Evolutionary conservation across 2,888 invertebrate species (phyloP).

Genomic region (Phyto melanocephala): DNA sequence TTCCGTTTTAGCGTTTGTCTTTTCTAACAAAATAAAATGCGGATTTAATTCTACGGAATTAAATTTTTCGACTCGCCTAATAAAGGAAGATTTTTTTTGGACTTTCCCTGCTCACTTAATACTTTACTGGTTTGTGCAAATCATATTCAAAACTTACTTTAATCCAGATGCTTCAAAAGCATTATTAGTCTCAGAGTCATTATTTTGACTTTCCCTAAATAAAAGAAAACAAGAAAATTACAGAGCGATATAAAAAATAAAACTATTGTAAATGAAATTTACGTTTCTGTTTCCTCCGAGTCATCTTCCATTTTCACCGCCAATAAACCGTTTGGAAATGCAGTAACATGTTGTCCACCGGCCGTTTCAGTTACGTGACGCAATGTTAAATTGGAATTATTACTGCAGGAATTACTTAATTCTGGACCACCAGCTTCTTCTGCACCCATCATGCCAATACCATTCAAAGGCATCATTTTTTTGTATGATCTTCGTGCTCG

Average conservation of each 20-base stretch:
- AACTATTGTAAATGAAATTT: conserved; percentile 14
- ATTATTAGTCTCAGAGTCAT: conserved; percentile 52
- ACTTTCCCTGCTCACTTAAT: too few relatives aligned
- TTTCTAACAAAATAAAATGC: too few relatives aligned
- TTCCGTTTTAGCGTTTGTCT: too few relatives aligned
- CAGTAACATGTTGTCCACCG: conserved; percentile 43
- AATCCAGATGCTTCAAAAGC: conserved; percentile 46
- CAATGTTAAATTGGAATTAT: conserved; percentile 63
- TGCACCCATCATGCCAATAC: background rate
- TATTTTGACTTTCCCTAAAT: conserved; percentile 67
- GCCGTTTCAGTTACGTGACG: conserved; percentile 42
- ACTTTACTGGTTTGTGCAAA: too few relatives aligned
- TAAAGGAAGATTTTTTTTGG: too few relatives aligned
- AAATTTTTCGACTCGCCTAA: too few relatives aligned
- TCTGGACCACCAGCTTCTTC: conserved; percentile 6
- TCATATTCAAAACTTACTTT: conserved; percentile 64
- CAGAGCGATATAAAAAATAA: too few relatives aligned
- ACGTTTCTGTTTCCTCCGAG: conserved; percentile 64
- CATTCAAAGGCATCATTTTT: conserved; percentile 68
- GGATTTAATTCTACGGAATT: too few relatives aligned
- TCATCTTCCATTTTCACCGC: conserved; percentile 68
- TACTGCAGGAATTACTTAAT: conserved; percentile 54
- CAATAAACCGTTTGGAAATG: conserved; percentile 67
- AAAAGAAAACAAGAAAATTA: background rate
- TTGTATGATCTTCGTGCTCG: conserved; percentile 77